A percentile compares a stretch with the other conserved stretches of the same genome.
Evolutionary conservation across 2,797 vertebrate species (phyloP).

Genomic region (Mionectes olivaceus): DNA sequence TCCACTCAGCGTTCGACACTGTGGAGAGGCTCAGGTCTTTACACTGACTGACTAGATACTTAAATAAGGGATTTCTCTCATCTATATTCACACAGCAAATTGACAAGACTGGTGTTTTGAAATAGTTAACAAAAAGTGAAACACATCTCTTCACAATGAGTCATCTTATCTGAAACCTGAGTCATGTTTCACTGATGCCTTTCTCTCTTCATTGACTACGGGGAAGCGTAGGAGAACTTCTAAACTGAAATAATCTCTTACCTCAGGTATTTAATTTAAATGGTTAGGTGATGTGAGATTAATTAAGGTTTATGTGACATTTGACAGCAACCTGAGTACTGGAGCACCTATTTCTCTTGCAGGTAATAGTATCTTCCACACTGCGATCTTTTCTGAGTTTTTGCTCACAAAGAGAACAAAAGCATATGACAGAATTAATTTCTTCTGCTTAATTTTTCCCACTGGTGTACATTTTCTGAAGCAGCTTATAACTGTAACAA

Average conservation of each 20-base stretch:
- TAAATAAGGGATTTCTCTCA: neutral
- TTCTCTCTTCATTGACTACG: conserved; percentile 60
- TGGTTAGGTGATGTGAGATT: conserved; percentile 22
- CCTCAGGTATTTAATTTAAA: conserved; percentile 30
- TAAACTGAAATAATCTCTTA: conserved; percentile 12
- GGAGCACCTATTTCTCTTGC: neutral
- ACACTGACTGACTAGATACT: neutral
- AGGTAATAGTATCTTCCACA: neutral
- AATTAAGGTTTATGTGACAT: conserved; percentile 37
- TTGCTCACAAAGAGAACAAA: neutral
- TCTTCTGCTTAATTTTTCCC: neutral
- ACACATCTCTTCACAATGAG: neutral
- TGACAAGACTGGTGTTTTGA: neutral
- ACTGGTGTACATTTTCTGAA: neutral
- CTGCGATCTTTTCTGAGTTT: neutral
- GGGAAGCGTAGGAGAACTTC: conserved; percentile 29
- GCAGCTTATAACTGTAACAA: neutral
- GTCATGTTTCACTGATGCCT: conserved; percentile 37
- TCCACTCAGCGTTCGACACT: too few species aligned
- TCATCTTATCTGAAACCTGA: conserved; percentile 48
- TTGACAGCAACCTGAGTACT: neutral
- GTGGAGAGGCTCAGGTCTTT: neutral
- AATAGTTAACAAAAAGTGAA: conserved; percentile 52
- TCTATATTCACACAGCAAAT: neutral
- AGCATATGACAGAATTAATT: neutral